Evolutionary conservation across 1,140 invertebrate genomes (phyloP).

Genomic region (Tribolium castaneum): DNA sequence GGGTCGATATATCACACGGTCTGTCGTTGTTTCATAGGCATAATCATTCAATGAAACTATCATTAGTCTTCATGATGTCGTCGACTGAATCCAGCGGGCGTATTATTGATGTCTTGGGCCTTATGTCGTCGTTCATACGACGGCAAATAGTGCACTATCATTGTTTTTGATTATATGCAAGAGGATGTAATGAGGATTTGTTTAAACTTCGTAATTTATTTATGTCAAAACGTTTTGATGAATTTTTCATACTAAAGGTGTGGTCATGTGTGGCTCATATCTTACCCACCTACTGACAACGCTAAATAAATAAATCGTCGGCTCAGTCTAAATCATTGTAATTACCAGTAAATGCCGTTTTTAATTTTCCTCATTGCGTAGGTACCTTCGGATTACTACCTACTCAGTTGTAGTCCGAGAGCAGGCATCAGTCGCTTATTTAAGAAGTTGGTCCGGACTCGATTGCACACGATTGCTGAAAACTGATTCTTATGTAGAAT

Average conservation of each 20-base stretch:
- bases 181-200: constrained; percentile 44
- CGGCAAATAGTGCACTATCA: constrained; percentile 35
- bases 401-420: not conserved
- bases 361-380: not conserved
- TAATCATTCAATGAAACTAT: constrained; percentile 50
- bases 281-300: constrained; percentile 13
- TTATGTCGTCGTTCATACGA: constrained; percentile 38
- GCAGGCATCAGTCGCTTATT: too few species aligned
- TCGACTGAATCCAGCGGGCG: constrained; percentile 38
- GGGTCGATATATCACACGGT: constrained; percentile 37
- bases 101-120: constrained; percentile 42
- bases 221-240: constrained; percentile 38
- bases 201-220: constrained; percentile 42
- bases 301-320: not conserved
- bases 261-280: constrained; percentile 29
- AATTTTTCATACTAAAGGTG: constrained; percentile 38
- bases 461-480: too few species aligned
- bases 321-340: constrained; percentile 17
- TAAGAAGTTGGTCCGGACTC: too few species aligned
- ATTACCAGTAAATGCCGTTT: not conserved
- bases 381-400: not conserved
- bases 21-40: constrained; percentile 32
- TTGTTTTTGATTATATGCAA: constrained; percentile 44
- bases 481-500: too few species aligned
- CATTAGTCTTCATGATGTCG: constrained; percentile 49